phyloP scores from a whole-genome alignment of 2,797 vertebrate species.

The Cyprinella venusta region DNA sequence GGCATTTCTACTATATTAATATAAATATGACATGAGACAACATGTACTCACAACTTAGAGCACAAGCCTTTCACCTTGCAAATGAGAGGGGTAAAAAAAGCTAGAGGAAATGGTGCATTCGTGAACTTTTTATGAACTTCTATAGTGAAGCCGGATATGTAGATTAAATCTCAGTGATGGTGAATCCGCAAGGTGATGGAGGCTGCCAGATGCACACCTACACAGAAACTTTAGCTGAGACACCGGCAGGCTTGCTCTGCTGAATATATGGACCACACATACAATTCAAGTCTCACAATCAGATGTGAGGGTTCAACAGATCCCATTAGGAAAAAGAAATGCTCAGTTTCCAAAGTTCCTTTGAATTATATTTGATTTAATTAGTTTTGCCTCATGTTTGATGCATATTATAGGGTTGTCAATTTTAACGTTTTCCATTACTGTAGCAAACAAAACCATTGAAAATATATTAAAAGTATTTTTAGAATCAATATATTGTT shows the following conservation, averaged over 20 bases:
- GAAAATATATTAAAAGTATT: neutral
- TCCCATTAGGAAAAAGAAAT: conserved; percentile 18
- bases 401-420: neutral
- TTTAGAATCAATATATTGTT: neutral
- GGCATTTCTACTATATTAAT: conserved; percentile 24
- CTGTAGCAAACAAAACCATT: neutral
- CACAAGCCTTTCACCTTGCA: conserved; percentile 18
- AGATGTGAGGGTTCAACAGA: conserved; percentile 6
- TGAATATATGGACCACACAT: conserved; percentile 1
- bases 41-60: conserved; percentile 43
- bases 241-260: conserved; percentile 1
- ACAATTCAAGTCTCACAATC: neutral
- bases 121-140: conserved; percentile 29
- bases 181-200: conserved; percentile 45
- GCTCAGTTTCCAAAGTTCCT: neutral
- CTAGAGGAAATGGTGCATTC: conserved; percentile 1
- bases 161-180: conserved; percentile 49
- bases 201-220: conserved; percentile 48
- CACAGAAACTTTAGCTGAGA: conserved; percentile 36
- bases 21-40: conserved; percentile 30
- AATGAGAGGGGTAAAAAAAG: too few relatives aligned
- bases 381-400: neutral
- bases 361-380: neutral
- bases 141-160: conserved; percentile 35
- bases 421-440: neutral